Conservation (phyloP, 2,113 vertebrate genomes). For the Microtus pennsylvanicus region DNA sequence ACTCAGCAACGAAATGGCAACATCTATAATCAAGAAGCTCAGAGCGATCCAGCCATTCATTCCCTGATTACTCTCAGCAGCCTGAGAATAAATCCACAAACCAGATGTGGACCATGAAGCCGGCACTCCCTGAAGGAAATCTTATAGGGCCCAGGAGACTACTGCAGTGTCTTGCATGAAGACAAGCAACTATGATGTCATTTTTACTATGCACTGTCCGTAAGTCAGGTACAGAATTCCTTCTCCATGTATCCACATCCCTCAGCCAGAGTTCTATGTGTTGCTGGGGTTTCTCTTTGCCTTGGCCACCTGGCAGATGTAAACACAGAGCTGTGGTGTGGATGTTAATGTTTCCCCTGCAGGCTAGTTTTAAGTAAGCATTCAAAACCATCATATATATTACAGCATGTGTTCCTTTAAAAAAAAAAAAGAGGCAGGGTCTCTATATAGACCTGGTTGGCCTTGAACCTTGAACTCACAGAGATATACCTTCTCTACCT, state of each 20-base stretch:
- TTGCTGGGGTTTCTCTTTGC: conserved; percentile 1
- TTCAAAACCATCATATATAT: neutral
- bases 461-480: neutral
- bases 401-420: neutral
- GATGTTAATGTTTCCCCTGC: neutral
- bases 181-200: neutral
- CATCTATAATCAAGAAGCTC: neutral
- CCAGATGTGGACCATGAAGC: neutral
- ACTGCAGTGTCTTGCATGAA: neutral
- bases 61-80: neutral
- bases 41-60: neutral
- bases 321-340: neutral
- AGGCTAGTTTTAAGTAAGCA: conserved; percentile 25
- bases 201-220: neutral
- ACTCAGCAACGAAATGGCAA: neutral
- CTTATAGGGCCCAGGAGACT: neutral
- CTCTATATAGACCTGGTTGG: neutral
- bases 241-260: neutral
- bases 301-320: neutral
- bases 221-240: neutral
- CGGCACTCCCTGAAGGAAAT: neutral
- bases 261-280: neutral
- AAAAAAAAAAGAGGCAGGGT: neutral
- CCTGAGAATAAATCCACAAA: conserved; percentile 31
- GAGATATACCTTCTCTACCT: neutral